These are phyloP conservation scores for Hylia prasina DNA, from an alignment of 2,113 vertebrate species.

Conservation along the genomic window DNA sequence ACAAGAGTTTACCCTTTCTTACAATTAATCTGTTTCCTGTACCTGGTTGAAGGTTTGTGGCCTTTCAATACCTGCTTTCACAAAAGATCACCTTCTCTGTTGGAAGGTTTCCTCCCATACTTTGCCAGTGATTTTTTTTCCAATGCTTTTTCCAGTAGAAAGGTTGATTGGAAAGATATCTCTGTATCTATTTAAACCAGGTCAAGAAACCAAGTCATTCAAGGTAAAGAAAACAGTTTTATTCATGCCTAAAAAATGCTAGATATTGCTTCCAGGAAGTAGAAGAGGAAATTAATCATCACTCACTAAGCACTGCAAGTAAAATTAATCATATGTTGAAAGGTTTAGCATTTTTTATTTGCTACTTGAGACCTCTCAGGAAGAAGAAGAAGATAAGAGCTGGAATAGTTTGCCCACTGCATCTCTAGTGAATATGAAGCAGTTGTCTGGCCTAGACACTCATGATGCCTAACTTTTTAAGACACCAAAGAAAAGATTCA, in stretches of 20 bases:
- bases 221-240: background rate
- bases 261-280: background rate
- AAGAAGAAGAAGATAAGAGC: background rate
- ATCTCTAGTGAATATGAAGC: background rate
- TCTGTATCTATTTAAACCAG: background rate
- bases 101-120: background rate
- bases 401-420: background rate
- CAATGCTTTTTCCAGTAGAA: background rate
- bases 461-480: background rate
- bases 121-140: background rate
- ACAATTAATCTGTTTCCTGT: background rate
- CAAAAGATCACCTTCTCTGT: background rate
- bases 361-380: background rate
- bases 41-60: background rate
- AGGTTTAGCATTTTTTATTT: background rate
- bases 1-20: background rate
- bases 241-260: background rate
- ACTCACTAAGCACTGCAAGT: background rate
- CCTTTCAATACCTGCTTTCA: background rate
- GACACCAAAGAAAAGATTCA: background rate
- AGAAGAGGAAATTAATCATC: background rate
- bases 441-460: background rate
- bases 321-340: background rate
- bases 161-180: background rate
- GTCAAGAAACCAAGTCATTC: background rate